A percentile compares a stretch with the other conserved stretches of the same genome.
Conservation (phyloP, 1,140 invertebrate genomes). For the Metopolophium dirhodum region DNA sequence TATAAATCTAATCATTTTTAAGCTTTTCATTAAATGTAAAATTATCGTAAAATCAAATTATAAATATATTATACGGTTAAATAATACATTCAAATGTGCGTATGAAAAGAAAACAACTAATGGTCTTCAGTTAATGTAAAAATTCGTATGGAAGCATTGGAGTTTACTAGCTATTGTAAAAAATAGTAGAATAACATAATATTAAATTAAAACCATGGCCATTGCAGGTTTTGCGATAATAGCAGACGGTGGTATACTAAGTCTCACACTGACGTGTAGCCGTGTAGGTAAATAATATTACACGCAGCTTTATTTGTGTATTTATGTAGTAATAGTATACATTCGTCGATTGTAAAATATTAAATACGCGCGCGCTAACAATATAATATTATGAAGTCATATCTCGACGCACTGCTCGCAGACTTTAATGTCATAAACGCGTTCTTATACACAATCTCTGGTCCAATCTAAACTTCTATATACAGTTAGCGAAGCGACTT, state of each 20-base stretch:
- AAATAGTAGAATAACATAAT: neutral
- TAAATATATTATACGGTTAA: neutral
- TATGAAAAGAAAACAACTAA: neutral
- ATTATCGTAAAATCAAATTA: neutral
- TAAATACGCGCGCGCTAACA: neutral
- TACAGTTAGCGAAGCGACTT: constrained; percentile 34
- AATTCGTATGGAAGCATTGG: neutral
- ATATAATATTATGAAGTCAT: neutral
- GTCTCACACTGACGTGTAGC: too few relatives aligned
- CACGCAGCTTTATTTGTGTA: neutral
- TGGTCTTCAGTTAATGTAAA: neutral
- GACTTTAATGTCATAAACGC: constrained; percentile 47
- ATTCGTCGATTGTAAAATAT: neutral
- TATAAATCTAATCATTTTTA: neutral
- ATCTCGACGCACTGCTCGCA: neutral
- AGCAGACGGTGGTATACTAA: too few relatives aligned
- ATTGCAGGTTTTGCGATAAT: neutral
- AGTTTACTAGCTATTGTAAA: neutral
- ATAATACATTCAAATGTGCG: neutral
- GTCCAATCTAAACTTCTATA: constrained; percentile 46
- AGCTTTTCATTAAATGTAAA: neutral
- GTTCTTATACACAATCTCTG: constrained; percentile 35
- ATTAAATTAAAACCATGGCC: neutral
- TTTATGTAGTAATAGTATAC: neutral
- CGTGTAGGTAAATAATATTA: neutral